These are phyloP conservation scores for Hoplostethus mediterraneus DNA, from an alignment of 2,797 vertebrate species.

Conservation along the genomic window DNA sequence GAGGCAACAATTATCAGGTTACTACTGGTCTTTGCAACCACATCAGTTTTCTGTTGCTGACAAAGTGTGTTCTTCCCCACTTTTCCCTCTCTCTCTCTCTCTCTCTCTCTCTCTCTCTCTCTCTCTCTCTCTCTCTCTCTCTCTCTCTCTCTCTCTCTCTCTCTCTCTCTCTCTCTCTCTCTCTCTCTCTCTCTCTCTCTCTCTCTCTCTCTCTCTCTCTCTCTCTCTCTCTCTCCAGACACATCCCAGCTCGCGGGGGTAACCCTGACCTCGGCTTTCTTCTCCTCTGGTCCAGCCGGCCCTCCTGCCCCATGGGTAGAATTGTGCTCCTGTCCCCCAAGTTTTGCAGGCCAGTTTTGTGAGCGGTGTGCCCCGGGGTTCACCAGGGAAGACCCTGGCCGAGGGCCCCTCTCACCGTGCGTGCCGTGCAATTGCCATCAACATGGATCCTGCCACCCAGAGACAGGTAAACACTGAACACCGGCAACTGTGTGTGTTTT, in stretches of 20 bases:
- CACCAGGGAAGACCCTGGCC: constrained; percentile 81
- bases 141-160: no score
- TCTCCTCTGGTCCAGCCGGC: constrained; percentile 3
- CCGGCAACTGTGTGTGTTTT: no score
- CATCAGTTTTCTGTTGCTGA: constrained; percentile 24
- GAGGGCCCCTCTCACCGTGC: constrained; percentile 81
- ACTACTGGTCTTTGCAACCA: constrained; percentile 6
- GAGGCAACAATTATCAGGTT: constrained; percentile 35
- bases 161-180: no score
- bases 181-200: no score
- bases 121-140: no score
- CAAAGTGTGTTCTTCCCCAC: constrained; percentile 2
- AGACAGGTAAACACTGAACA: constrained; percentile 83
- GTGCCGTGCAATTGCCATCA: constrained; percentile 91
- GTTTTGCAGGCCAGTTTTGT: constrained; percentile 90
- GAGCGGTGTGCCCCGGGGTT: constrained; percentile 88
- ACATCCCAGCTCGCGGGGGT: constrained; percentile 84
- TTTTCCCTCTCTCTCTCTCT: no score
- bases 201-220: no score
- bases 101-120: no score
- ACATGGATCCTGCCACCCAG: constrained; percentile 90
- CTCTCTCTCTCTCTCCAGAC: constrained; percentile 77
- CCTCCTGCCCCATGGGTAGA: constrained; percentile 90
- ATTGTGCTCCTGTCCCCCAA: constrained; percentile 87
- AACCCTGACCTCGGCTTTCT: constrained; percentile 82